Evolutionary conservation across 92 coral and sea anemone species (phyloP).

Genomic region (Desmophyllum pertusum): DNA sequence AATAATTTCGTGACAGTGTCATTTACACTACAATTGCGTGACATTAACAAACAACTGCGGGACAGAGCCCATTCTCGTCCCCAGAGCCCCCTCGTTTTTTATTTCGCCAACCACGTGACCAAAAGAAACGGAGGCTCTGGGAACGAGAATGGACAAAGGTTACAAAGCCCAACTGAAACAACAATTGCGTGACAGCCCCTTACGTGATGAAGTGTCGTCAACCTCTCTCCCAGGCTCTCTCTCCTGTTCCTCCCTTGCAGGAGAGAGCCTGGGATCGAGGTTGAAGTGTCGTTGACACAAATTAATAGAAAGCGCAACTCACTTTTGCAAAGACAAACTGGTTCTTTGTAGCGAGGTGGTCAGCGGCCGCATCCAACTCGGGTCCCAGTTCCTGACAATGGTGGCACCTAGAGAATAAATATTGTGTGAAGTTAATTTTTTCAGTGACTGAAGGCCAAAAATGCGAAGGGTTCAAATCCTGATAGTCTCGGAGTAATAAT

Average conservation of each 20-base stretch:
- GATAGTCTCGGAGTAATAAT: not conserved
- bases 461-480: not conserved
- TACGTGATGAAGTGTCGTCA: too few species aligned
- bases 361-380: conserved; percentile 85
- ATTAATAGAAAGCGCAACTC: not conserved
- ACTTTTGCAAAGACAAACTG: conserved; percentile 95
- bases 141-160: too few species aligned
- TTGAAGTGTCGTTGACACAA: too few species aligned
- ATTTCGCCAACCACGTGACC: too few species aligned
- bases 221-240: too few species aligned
- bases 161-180: not conserved
- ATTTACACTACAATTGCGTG: not conserved
- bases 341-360: conserved; percentile 73
- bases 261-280: too few species aligned
- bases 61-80: too few species aligned
- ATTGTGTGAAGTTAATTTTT: not conserved
- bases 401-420: conserved; percentile 71
- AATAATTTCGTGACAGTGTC: not conserved
- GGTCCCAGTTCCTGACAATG: conserved; percentile 91
- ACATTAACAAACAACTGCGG: not conserved
- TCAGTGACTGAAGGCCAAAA: not conserved
- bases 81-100: too few species aligned
- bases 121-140: too few species aligned
- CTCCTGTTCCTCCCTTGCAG: too few species aligned
- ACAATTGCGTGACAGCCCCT: not conserved